Percentiles rank a stretch among this genome's conserved stretches.
phyloP scores from a whole-genome alignment of 2,797 vertebrate species.

The Brachymystax lenok region DNA sequence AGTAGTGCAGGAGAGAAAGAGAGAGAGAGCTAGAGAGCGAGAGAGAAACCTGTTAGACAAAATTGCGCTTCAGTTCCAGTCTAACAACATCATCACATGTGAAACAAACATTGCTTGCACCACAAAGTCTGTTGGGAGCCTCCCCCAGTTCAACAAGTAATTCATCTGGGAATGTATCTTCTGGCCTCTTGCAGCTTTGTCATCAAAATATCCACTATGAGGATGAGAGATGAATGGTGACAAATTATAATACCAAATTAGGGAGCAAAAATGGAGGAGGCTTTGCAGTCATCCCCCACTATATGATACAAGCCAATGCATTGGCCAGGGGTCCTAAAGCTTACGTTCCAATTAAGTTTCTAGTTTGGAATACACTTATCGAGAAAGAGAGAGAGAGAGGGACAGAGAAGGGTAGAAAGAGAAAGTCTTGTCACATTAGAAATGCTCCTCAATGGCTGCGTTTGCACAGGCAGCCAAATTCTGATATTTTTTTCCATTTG shows the following conservation, averaged over 20 bases:
- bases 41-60: too few species aligned
- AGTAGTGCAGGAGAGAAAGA: neutral
- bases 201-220: conserved; percentile 49
- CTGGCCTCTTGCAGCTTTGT: conserved; percentile 44
- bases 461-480: too few species aligned
- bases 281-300: neutral
- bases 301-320: neutral
- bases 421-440: neutral
- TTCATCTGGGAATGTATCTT: conserved; percentile 49
- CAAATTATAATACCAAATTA: conserved; percentile 35
- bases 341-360: neutral
- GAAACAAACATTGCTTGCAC: conserved; percentile 47
- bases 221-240: conserved; percentile 41
- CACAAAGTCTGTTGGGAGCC: conserved; percentile 33
- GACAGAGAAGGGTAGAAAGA: neutral
- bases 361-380: neutral
- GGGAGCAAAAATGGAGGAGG: conserved; percentile 35
- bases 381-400: neutral
- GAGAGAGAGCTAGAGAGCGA: neutral
- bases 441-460: neutral
- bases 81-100: neutral
- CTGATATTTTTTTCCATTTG: too few species aligned
- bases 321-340: neutral
- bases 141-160: conserved; percentile 28
- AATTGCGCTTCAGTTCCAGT: neutral